Evolutionary conservation across 2,888 invertebrate species (phyloP), one percentile per base, ranked within the genome.

Genomic region (Tetrapedia diversipes): DNA sequence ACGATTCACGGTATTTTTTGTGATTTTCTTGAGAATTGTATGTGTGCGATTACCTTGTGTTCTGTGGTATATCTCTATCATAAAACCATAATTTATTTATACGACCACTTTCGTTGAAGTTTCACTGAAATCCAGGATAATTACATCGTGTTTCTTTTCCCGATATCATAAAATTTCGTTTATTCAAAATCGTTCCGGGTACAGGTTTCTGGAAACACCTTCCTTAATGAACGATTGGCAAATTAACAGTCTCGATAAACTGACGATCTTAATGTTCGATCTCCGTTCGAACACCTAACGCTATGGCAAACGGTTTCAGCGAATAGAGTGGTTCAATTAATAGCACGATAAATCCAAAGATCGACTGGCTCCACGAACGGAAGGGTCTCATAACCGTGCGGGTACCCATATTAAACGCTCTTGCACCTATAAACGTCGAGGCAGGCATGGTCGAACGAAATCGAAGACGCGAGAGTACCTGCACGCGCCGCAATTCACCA

Each of bases 401-500:
- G 54, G 54, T 54, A 69, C 4, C 41, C 34, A 24, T 51, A 53
- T 43, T 69, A 45, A 51, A 68, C 41, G 34, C 16, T 24, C 10
- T 49, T 22, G 39, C 22, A 19, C 16, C 8, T 27, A 68, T 56
- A 34, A 57, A 66, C 65, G 45, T 47, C 39, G 22, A 45, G n/a
- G 45, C 14, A 14, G 4, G 37, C 27, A 27, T 4, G 29, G 14
- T 29, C 7, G 24, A 19, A 1, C 19, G n/a, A 53, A 59, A 22
- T 41, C 57, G 7, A 47, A 54, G 53, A 49, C 43, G 24, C 39
- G 60, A 56, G 56, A 69, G 69, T 61, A 69, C 65, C 60, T 65
- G 61, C 75, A 53, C 57, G 54, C 39, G 69, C 60, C 65, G 61
- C 75, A 66, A 69, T 45, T 77, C 69, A 77, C 43, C 27, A 27